phyloP scores from a whole-genome alignment of 2,797 vertebrate species.

The Lithobates sylvaticus region DNA sequence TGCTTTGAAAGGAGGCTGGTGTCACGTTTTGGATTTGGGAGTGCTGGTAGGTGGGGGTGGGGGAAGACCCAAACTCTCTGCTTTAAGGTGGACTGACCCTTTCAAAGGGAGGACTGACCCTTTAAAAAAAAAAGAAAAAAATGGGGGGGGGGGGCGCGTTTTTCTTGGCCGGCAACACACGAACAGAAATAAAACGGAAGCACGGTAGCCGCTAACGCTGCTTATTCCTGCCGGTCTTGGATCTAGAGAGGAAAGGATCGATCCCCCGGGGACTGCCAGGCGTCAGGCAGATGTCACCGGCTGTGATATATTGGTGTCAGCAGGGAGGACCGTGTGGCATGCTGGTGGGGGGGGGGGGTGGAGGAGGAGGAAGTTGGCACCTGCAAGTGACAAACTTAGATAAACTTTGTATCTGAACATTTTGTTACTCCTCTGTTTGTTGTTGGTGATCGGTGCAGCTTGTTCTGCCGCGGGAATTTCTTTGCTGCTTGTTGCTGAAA shows the following conservation, averaged over 20 bases:
- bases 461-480: neutral
- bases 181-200: conserved; percentile 7
- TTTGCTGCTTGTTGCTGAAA: neutral
- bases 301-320: conserved; percentile 46
- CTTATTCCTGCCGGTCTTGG: neutral
- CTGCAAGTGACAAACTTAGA: conserved; percentile 7
- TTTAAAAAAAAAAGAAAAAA: too few species aligned
- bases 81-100: too few species aligned
- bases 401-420: conserved; percentile 26
- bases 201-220: neutral
- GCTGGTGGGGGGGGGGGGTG: neutral
- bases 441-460: neutral
- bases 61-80: too few species aligned
- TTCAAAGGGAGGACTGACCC: too few species aligned
- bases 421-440: neutral
- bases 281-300: conserved; percentile 6
- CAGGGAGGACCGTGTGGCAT: conserved; percentile 21
- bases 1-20: too few species aligned
- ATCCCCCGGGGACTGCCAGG: conserved; percentile 20
- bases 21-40: too few species aligned
- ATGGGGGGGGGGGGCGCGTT: too few species aligned
- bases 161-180: neutral
- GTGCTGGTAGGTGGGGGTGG: too few species aligned
- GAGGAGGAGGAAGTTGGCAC: neutral
- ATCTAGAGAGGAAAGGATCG: conserved; percentile 18